phyloP scores from a whole-genome alignment of 2,797 vertebrate genomes.

The Masticophis lateralis region DNA sequence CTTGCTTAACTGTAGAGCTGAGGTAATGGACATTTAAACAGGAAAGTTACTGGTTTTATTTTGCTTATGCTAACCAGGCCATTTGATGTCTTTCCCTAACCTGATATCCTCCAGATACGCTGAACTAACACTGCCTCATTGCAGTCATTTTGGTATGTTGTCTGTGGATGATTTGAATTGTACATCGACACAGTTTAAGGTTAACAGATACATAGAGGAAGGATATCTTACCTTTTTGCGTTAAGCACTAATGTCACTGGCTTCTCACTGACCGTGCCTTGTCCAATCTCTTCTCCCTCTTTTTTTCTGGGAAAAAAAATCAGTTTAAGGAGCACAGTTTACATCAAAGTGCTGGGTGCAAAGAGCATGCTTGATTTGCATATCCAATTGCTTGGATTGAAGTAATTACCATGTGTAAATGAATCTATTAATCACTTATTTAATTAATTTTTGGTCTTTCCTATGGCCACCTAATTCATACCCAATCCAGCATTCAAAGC shows the following conservation, averaged over 20 bases:
- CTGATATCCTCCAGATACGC: not conserved
- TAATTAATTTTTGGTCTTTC: conserved; percentile 69
- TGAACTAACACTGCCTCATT: not conserved
- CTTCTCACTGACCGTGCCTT: not conserved
- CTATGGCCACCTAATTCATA: conserved; percentile 50
- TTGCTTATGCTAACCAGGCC: not conserved
- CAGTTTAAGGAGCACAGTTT: conserved; percentile 6
- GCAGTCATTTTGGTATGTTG: not conserved
- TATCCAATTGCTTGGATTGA: conserved; percentile 48
- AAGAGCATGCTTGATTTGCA: conserved; percentile 34
- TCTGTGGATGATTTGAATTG: not conserved
- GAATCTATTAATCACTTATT: conserved; percentile 68
- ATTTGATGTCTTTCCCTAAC: not conserved
- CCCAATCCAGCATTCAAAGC: conserved; percentile 52
- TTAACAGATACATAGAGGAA: not conserved
- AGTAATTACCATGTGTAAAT: conserved; percentile 62
- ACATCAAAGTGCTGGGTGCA: conserved; percentile 25
- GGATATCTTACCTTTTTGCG: not conserved
- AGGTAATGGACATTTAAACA: not conserved
- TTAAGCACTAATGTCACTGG: too few species aligned
- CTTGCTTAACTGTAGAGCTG: not conserved
- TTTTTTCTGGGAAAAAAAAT: not conserved
- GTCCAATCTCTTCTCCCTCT: not conserved
- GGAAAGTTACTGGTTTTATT: not conserved
- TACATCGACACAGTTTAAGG: not conserved